Percentiles rank a stretch among this genome's conserved stretches.
Conservation (phyloP, 2,888 invertebrate genomes). For the Tetranychus truncatus region DNA sequence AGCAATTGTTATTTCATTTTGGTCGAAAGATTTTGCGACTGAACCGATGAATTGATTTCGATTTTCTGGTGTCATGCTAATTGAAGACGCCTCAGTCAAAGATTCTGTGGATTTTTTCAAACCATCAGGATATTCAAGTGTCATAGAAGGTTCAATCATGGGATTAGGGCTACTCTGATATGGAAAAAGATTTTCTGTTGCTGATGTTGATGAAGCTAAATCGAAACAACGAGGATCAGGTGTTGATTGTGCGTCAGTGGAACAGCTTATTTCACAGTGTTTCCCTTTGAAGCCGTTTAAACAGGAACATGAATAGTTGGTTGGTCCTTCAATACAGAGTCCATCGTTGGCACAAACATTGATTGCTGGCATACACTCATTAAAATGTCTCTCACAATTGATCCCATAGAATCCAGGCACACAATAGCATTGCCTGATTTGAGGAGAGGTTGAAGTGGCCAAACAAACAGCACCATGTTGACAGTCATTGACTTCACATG, state of each 20-base stretch:
- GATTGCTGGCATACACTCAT: not conserved
- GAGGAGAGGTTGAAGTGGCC: not conserved
- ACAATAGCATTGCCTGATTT: not conserved
- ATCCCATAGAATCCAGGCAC: not conserved
- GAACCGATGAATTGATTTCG: not conserved
- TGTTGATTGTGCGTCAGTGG: not conserved
- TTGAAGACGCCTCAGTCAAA: not conserved
- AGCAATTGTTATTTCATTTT: not conserved
- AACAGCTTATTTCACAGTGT: constrained; percentile 47
- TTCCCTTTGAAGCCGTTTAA: constrained; percentile 50
- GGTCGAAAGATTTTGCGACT: not conserved
- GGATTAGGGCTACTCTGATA: not conserved
- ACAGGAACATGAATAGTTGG: constrained; percentile 63
- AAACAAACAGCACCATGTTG: not conserved
- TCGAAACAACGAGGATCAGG: not conserved
- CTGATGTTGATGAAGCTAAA: not conserved
- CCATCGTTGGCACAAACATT: constrained; percentile 72
- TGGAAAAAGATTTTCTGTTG: no score
- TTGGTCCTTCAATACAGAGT: constrained; percentile 42
- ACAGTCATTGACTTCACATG: not conserved
- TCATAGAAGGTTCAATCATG: not conserved
- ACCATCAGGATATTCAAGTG: not conserved
- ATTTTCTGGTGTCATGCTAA: not conserved
- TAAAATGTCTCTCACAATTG: not conserved
- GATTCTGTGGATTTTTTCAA: not conserved